Evolutionary conservation across 2,797 vertebrate genomes (phyloP).

Genomic region (Semaprochilodus insignis): DNA sequence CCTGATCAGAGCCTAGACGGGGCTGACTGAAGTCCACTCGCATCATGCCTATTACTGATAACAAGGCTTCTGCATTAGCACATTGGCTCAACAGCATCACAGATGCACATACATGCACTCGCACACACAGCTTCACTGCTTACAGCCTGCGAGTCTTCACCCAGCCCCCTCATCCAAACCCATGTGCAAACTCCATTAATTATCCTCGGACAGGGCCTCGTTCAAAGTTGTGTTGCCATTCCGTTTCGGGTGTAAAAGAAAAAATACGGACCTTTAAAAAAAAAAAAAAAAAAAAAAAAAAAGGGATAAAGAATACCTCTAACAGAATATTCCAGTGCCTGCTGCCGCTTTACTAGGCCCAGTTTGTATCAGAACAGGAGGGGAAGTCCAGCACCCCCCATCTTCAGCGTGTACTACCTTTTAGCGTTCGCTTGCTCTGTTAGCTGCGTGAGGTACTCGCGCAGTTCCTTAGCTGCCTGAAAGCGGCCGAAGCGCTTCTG

Average conservation of each 20-base stretch:
- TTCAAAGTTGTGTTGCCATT: constrained; percentile 23
- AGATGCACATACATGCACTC: constrained; percentile 1
- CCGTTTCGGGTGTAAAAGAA: constrained; percentile 1
- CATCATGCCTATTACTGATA: constrained; percentile 30
- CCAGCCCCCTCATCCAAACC: constrained; percentile 39
- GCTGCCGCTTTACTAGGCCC: not conserved
- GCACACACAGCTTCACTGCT: constrained; percentile 18
- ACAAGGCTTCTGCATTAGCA: constrained; percentile 43
- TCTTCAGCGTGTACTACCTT: constrained; percentile 56
- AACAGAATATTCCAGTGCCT: not conserved
- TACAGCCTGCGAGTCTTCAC: constrained; percentile 24
- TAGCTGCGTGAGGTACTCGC: constrained; percentile 92
- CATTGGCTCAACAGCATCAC: constrained; percentile 26
- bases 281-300: not conserved
- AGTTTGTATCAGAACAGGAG: constrained; percentile 1
- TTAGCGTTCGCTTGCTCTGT: constrained; percentile 55
- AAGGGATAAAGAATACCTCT: not conserved
- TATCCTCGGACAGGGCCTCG: constrained; percentile 27
- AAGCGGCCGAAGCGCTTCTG: constrained; percentile 93
- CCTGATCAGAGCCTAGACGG: constrained; percentile 32
- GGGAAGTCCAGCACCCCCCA: constrained; percentile 9
- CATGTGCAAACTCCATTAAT: constrained; percentile 55
- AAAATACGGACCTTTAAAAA: no score
- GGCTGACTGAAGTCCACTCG: constrained; percentile 25
- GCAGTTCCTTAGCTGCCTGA: constrained; percentile 93